Base-by-base conservation (phyloP, 2,888 invertebrate genomes). In the Petrophora chlorosata region DNA sequence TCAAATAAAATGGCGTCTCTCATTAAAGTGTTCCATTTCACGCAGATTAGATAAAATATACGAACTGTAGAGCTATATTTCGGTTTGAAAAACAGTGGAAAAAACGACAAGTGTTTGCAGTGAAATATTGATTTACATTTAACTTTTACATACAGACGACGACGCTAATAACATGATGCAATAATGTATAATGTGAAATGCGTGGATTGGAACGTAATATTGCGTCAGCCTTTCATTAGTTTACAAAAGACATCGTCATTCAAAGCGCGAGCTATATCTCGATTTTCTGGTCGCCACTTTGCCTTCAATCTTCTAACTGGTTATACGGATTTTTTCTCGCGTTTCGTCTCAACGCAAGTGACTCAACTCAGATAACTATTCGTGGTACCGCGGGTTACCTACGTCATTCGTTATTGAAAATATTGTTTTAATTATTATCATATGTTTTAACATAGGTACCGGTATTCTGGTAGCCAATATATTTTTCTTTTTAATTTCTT, bases 201-300 rank as follows among this genome's bases (percentile, higher is more conserved):
- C 12, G 28, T 28, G 28, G 13, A 28, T 13, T 1, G 67, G 53
- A 67, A 66, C 63, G 67, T 53, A 36, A n/a, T 52, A 57, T 68
- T 68, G 68, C 68, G 51, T 68, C 68, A 68, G 65, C 61, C 56
- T 46, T 30, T 14, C n/a, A n/a, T n/a, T n/a, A n/a, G n/a, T n/a
- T n/a, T n/a, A n/a, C n/a, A n/a, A n/a, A n/a, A 4, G 22, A n/a
- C 28, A 8, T 19, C 46, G 15, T 46, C 36, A 26, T 41, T 23
- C 13, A 16, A 26, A 8, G 33, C 39, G 26, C 38, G 30, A 32
- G 19, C n/a, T 5, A 10, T 5, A 16, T 8, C 1, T 29, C 14
- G 29, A 30, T 1, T 30, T 14, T 5, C n/a, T 33, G 10, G 26
- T 2, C 29, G 15, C 0, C 48, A 46, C 22, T 39, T 35, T 49